These are phyloP conservation scores for Capreolus pygargus DNA, from an alignment of 2,113 vertebrate genomes.

Conservation along the genomic window DNA sequence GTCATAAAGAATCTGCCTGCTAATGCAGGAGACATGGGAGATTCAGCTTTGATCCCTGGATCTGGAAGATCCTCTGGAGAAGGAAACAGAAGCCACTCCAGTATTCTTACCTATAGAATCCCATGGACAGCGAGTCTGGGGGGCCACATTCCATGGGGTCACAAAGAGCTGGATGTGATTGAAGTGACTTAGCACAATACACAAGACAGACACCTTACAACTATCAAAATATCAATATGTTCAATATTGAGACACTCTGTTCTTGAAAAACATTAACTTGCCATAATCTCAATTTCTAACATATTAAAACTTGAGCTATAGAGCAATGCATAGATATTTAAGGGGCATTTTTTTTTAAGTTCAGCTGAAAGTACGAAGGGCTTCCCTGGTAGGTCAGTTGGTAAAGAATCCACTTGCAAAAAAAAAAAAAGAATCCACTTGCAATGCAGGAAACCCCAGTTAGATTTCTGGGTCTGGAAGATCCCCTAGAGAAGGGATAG, in stretches of 20 bases:
- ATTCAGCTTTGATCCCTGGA: not conserved
- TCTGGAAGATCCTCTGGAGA: not conserved
- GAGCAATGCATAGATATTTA: not conserved
- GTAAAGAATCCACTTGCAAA: not conserved
- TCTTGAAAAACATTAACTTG: not conserved
- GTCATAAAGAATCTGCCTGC: not conserved
- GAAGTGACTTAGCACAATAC: not conserved
- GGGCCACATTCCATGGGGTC: accelerated
- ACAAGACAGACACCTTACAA: not conserved
- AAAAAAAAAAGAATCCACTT: too few species aligned
- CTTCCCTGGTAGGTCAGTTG: not conserved
- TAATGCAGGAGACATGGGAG: not conserved
- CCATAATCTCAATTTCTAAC: not conserved
- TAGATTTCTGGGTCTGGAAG: not conserved
- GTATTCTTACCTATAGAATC: not conserved
- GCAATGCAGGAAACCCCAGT: not conserved
- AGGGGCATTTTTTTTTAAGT: not conserved
- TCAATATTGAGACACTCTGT: not conserved
- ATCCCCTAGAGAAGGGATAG: not conserved
- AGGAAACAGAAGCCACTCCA: not conserved
- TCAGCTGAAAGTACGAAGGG: not conserved
- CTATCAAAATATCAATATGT: not conserved
- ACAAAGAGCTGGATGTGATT: not conserved
- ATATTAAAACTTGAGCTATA: not conserved
- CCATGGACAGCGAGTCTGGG: accelerated